A percentile compares a stretch with the other conserved stretches of the same genome.
Evolutionary conservation across 2,113 vertebrate genomes (phyloP).

Genomic region (Melanostigma gelatinosum): DNA sequence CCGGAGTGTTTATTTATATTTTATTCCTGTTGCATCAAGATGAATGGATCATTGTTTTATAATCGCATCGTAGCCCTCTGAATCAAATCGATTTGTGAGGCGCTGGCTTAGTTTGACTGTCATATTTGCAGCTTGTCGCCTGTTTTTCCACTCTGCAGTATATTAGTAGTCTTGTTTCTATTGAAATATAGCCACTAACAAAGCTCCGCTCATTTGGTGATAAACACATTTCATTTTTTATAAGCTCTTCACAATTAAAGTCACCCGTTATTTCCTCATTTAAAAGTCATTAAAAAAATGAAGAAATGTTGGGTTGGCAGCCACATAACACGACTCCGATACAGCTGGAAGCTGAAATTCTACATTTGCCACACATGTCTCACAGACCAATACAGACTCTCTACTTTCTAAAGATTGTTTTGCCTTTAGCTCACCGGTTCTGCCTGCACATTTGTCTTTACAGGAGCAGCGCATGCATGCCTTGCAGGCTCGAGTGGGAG

Average conservation of each 20-base stretch:
- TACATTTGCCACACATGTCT: slow-evolving; percentile 12
- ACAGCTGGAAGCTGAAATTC: neutral
- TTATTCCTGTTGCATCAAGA: neutral
- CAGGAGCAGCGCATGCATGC: slow-evolving; percentile 85
- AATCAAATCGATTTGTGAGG: neutral
- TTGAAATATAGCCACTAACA: neutral
- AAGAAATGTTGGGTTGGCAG: neutral
- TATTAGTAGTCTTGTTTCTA: neutral
- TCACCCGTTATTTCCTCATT: neutral
- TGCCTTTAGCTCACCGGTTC: slow-evolving; percentile 34
- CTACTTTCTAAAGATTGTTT: slow-evolving; percentile 9
- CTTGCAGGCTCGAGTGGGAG: slow-evolving; percentile 82
- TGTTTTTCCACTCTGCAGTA: neutral
- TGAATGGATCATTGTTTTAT: neutral
- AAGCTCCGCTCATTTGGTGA: neutral
- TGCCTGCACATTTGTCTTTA: slow-evolving; percentile 49
- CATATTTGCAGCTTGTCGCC: neutral
- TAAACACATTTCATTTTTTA: neutral
- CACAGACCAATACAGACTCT: neutral
- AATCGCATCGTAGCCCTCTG: neutral
- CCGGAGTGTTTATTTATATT: neutral
- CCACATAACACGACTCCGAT: neutral
- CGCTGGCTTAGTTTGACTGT: neutral
- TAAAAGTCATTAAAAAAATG: neutral
- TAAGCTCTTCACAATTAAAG: neutral